phyloP scores from a whole-genome alignment of 2,888 invertebrate species.

The Drosophila affinis region DNA sequence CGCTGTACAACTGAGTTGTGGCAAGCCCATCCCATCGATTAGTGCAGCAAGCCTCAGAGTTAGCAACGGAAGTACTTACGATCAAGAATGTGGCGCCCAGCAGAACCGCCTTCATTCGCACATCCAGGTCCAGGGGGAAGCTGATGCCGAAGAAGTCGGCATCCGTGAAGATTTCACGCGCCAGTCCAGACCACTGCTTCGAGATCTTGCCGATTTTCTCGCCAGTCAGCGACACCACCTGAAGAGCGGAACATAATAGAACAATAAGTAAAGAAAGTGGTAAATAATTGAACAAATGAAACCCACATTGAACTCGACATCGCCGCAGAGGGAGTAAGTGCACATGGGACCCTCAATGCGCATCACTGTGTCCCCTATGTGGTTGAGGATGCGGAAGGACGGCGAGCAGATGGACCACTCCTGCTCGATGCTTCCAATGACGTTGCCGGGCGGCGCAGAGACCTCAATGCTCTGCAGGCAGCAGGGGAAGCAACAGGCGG shows the following conservation, averaged over 20 bases:
- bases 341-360: constrained; percentile 92
- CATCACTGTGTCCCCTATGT: constrained; percentile 89
- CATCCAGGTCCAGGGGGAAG: constrained; percentile 96
- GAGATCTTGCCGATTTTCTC: constrained; percentile 93
- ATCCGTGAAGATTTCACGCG: constrained; percentile 93
- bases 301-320: constrained; percentile 91
- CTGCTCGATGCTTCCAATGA: constrained; percentile 90
- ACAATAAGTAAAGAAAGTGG: not conserved
- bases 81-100: constrained; percentile 92
- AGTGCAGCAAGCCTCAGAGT: not conserved
- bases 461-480: constrained; percentile 92
- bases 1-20: constrained; percentile 37
- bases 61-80: constrained; percentile 85
- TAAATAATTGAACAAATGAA: not conserved
- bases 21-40: not conserved
- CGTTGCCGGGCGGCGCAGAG: constrained; percentile 88
- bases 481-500: constrained; percentile 93
- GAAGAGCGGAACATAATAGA: constrained; percentile 49
- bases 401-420: constrained; percentile 91
- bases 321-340: constrained; percentile 91
- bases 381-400: constrained; percentile 89
- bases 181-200: constrained; percentile 94
- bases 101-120: constrained; percentile 91
- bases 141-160: constrained; percentile 94
- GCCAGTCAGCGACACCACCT: constrained; percentile 91